Evolutionary conservation across 2,888 invertebrate species (phyloP).

Genomic region (Megaustenia siamemsis): DNA sequence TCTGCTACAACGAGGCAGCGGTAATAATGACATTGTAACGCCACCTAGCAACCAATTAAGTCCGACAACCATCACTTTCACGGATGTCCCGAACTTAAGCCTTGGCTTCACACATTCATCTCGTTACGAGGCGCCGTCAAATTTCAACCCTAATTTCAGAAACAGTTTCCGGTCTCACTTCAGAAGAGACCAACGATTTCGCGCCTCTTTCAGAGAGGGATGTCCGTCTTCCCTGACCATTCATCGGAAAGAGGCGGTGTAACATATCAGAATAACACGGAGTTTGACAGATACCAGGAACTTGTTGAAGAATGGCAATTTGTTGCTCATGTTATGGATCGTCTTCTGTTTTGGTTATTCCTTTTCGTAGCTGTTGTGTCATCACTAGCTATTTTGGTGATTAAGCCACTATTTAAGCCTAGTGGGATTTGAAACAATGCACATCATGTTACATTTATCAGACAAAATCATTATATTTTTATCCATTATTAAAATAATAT

Average conservation of each 20-base stretch:
- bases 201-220: conserved; percentile 44
- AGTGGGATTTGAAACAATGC: conserved; percentile 33
- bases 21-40: conserved; percentile 26
- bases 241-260: conserved; percentile 25
- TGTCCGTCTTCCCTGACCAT: conserved; percentile 36
- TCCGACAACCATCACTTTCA: conserved; percentile 9
- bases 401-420: conserved; percentile 78
- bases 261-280: background rate
- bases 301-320: conserved; percentile 80
- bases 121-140: conserved; percentile 24
- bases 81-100: background rate
- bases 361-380: conserved; percentile 75
- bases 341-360: conserved; percentile 79
- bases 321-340: conserved; percentile 79
- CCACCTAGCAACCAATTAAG: conserved; percentile 22
- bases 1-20: background rate
- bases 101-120: conserved; percentile 8
- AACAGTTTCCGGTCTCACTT: conserved; percentile 29
- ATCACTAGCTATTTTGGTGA: conserved; percentile 76
- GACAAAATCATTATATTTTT: background rate
- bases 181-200: conserved; percentile 33
- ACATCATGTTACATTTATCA: background rate
- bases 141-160: conserved; percentile 13
- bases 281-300: conserved; percentile 58
- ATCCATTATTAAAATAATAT: background rate